These are phyloP conservation scores for Cephus rjabovi DNA, from an alignment of 2,888 invertebrate genomes.

Conservation along the genomic window DNA sequence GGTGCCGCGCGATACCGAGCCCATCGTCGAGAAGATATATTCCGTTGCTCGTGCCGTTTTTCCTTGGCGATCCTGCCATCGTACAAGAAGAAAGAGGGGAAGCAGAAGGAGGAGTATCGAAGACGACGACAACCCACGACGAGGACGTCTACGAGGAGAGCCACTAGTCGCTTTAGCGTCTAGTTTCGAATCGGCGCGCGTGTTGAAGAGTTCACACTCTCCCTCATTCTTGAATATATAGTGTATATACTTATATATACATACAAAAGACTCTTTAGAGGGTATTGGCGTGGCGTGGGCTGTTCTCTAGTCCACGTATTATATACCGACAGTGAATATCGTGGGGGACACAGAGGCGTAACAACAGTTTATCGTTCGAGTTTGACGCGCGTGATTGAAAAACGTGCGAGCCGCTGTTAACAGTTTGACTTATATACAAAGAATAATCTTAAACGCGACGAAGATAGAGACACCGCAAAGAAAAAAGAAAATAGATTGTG, in stretches of 20 bases:
- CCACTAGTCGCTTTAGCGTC: not conserved
- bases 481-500: slow-evolving; percentile 5
- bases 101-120: not conserved
- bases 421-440: not conserved
- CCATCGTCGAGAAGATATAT: not conserved
- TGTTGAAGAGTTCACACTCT: not conserved
- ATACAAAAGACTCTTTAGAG: not conserved
- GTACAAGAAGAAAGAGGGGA: not conserved
- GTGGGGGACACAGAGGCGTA: not conserved
- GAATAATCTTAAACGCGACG: not conserved
- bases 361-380: not conserved
- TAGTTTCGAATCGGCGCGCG: not conserved
- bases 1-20: not conserved
- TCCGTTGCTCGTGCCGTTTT: not conserved
- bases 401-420: not conserved
- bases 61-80: not conserved
- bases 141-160: not conserved
- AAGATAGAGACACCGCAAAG: not conserved
- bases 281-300: not conserved
- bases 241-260: not conserved
- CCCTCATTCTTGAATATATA: not conserved
- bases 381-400: not conserved
- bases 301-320: not conserved
- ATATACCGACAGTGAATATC: not conserved
- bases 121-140: not conserved